Evolutionary conservation across 1,140 invertebrate genomes (phyloP), one percentile per base, ranked within the genome.

Genomic region (Oryctes rhinoceros): DNA sequence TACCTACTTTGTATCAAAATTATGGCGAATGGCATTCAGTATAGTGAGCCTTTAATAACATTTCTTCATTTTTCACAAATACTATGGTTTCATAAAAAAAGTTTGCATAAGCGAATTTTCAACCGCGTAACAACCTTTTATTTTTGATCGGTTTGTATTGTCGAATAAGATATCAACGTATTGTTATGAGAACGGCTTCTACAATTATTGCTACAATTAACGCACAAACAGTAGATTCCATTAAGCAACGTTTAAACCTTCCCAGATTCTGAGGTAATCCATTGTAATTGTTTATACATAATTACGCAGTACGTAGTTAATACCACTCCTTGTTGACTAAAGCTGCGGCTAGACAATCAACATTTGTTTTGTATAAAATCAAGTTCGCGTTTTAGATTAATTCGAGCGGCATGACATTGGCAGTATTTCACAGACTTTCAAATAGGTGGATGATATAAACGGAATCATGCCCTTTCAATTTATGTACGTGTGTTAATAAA

Each of bases 141-240:
- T 10, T 44, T 44, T 10, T 44, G n/a, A 59, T 20, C n/a, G 13
- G 15, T 59, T 59, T 59, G 15, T 15, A 59, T 59, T n/a, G 18
- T 18, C 0, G 53, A 7, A 59, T 59, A 59, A 59, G 53, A 59
- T 18, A 59, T 6, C 53, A 59, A 18, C 53, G 10, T 59, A n/a
- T 18, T 18, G 53, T 59, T 59, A 59, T 59, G 53, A 59, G 15
- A 59, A 4, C 18, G 53, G n/a, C 53, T n/a, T 59, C 53, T 44
- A 44, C 39, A 59, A 59, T 18, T 59, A 59, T n/a, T 59, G 53
- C 53, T 18, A n/a, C 15, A 59, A 59, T 59, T 59, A 59, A 59
- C 53, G 53, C n/a, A 59, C 53, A 59, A 59, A 59, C 53, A 59
- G 15, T 59, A 59, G 18, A 59, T 59, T 59, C 53, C 53, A 59